Percentiles rank a stretch among this genome's conserved stretches.
Evolutionary conservation across 2,797 vertebrate genomes (phyloP).

Genomic region (Eulemur mongoz): DNA sequence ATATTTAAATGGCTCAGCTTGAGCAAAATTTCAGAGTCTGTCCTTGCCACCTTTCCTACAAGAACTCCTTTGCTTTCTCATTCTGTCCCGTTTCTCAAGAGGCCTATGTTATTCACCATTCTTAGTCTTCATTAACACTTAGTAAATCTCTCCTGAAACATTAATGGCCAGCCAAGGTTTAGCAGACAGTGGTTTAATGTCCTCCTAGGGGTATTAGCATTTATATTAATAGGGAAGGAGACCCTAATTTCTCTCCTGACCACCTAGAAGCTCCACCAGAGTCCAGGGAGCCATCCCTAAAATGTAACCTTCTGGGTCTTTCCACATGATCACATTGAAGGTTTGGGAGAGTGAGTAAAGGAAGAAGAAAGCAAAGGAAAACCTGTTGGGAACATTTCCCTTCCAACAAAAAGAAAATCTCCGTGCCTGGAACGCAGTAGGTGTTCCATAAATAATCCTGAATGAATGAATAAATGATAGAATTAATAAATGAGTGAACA

Average conservation of each 20-base stretch:
- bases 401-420: neutral
- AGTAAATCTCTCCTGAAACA: neutral
- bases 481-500: neutral
- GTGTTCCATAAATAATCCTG: neutral
- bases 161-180: neutral
- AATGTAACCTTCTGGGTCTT: neutral
- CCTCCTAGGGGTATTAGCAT: neutral
- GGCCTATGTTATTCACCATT: neutral
- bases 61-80: neutral
- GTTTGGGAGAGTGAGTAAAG: neutral
- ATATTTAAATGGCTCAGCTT: neutral
- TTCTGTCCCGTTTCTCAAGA: neutral
- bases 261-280: neutral
- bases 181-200: neutral
- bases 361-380: neutral
- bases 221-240: neutral
- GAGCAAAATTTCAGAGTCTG: neutral
- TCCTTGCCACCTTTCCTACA: neutral
- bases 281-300: neutral
- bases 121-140: neutral
- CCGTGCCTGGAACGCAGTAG: neutral
- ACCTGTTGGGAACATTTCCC: neutral
- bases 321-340: neutral
- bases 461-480: neutral
- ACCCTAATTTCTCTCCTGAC: neutral